These are phyloP conservation scores for Idaea aversata DNA, from an alignment of 2,888 invertebrate genomes.

Conservation along the genomic window DNA sequence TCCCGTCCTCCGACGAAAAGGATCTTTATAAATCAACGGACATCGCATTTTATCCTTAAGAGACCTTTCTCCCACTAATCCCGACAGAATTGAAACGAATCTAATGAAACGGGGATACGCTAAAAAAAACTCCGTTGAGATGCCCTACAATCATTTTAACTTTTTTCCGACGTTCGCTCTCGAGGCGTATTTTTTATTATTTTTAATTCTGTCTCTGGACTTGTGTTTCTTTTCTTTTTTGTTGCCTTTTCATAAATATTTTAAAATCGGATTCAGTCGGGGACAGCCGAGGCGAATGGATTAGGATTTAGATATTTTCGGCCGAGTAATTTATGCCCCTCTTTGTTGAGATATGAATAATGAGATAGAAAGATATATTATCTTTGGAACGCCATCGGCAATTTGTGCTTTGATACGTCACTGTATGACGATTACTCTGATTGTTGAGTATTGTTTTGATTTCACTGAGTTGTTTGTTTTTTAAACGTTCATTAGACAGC, in stretches of 20 bases:
- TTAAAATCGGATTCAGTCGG: constrained; percentile 77
- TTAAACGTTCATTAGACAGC: constrained; percentile 18
- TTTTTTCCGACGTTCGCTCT: constrained; percentile 73
- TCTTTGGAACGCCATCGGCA: constrained; percentile 50
- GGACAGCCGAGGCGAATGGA: constrained; percentile 77
- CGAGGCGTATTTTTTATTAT: constrained; percentile 66
- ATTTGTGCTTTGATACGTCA: constrained; percentile 34
- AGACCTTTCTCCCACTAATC: constrained; percentile 75
- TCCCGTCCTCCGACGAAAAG: constrained; percentile 58
- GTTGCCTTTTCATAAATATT: constrained; percentile 78
- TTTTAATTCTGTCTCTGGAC: constrained; percentile 74
- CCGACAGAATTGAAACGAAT: constrained; percentile 76
- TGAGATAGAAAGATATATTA: constrained; percentile 58
- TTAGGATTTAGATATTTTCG: constrained; percentile 79
- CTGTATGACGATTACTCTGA: constrained; percentile 34
- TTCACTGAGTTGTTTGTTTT: constrained; percentile 20
- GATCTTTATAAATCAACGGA: constrained; percentile 74
- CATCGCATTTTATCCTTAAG: constrained; percentile 70
- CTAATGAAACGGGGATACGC: constrained; percentile 74
- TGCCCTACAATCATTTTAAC: constrained; percentile 77
- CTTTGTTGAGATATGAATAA: constrained; percentile 78
- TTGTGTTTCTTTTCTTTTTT: constrained; percentile 53
- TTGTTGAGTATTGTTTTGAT: constrained; percentile 39
- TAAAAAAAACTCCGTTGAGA: constrained; percentile 63
- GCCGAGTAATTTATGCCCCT: constrained; percentile 75